phyloP scores from a whole-genome alignment of 2,888 invertebrate species.

The Conchocele bisecta region DNA sequence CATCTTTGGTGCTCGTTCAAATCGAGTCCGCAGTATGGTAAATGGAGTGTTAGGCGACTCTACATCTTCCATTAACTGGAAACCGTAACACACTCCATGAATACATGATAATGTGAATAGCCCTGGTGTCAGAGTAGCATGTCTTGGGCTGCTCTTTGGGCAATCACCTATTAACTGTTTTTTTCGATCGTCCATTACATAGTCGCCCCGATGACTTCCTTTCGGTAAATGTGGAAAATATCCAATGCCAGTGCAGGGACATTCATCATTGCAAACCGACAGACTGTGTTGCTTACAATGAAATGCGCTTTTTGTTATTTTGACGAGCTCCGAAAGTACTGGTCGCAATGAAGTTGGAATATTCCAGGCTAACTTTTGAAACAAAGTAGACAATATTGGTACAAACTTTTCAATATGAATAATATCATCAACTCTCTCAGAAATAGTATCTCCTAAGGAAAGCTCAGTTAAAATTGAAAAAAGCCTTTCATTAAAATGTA shows the following conservation, averaged over 20 bases:
- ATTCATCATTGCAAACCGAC: neutral
- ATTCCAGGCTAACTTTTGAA: neutral
- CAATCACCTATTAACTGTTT: neutral
- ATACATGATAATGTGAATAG: conserved; percentile 29
- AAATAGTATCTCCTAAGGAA: neutral
- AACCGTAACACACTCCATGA: conserved; percentile 45
- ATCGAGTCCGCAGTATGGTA: conserved; percentile 31
- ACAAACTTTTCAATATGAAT: neutral
- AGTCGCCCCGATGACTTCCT: conserved; percentile 6
- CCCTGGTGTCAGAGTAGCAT: conserved; percentile 24
- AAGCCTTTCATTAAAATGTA: neutral
- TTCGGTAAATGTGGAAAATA: conserved; percentile 10
- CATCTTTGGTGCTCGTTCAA: conserved; percentile 9
- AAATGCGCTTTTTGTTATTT: neutral
- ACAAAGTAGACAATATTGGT: neutral
- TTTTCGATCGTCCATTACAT: conserved; percentile 16
- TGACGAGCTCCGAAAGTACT: neutral
- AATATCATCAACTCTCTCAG: neutral
- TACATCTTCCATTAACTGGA: conserved; percentile 33
- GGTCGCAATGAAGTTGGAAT: conserved; percentile 6
- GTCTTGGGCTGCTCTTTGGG: neutral
- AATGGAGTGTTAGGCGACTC: conserved; percentile 48
- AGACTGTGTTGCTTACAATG: neutral
- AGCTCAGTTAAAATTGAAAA: conserved; percentile 1
- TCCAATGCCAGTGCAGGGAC: conserved; percentile 7